Base-by-base conservation (phyloP, 2,888 invertebrate genomes). In the Pterobdella sp. region DNA sequence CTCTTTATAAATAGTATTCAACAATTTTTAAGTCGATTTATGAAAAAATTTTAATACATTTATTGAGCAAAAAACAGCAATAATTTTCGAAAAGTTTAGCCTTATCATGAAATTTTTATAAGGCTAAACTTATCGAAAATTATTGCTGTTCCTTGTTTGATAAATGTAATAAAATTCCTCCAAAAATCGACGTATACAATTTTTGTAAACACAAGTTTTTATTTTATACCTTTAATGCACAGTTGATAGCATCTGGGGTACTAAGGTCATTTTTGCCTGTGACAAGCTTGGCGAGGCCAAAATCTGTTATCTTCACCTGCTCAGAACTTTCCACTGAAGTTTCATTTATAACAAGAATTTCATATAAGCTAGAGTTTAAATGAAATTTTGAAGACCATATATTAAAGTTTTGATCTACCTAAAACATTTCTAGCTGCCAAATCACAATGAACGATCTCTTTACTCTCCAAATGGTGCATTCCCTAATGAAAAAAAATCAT, bases 301-400 rank as follows among this genome's bases (percentile, higher is more conserved):
- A 73, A 37, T 73, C 73, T n/a, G 73, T 73, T 36, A 73, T 73
- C 32, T 73, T 73, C n/a, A 73, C 69, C 34, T 73, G 73, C 31
- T 64, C 31, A 14, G 42, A 29, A 35, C 49, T 69, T 63, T 73
- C 73, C 22, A 73, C 73, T 73, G 56, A 29, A 35, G n/a, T 29
- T 14, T 14, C 7, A 63, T 7, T 10, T 63, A 26, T 14, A 63
- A 63, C 7, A 63, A 63, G 7, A 63, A 63, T 63, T 14, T 63
- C 7, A 63, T 63, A 29, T 14, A n/a, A 14, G n/a, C 10, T 22
- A 26, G 26, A 63, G 14, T 10, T 14, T 14, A 26, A 7, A 14
- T 22, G 10, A 29, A 63, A 14, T 22, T 29, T 63, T 63, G n/a
- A 63, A 63, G 7, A 63, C 7, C 63, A 63, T 22, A 63, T 26